Conservation (phyloP, 1,140 invertebrate species). For the Lutraria rhynchaena region DNA sequence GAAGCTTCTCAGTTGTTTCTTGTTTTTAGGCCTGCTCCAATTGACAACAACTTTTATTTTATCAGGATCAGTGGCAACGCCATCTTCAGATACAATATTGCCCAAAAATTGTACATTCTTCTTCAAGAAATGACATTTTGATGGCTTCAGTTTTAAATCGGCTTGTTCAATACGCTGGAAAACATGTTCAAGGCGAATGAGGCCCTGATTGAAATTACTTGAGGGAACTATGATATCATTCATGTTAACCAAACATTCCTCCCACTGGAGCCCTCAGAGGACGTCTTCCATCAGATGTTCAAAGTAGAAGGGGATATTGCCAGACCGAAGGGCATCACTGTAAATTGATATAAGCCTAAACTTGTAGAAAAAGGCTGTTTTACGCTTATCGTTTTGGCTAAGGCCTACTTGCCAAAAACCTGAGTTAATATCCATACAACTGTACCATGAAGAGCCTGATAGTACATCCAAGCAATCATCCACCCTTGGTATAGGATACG, state of each 20-base stretch:
- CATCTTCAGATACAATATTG: conserved; percentile 3
- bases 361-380: conserved; percentile 29
- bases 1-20: background rate
- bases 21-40: background rate
- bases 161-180: background rate
- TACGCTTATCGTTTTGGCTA: background rate
- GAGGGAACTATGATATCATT: conserved; percentile 7
- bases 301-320: conserved; percentile 30
- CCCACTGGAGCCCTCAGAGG: conserved; percentile 3
- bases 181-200: background rate
- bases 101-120: conserved; percentile 24
- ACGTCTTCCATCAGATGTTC: conserved; percentile 10
- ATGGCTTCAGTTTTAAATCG: conserved; percentile 2
- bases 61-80: background rate
- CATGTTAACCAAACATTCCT: conserved; percentile 1
- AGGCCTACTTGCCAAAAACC: conserved; percentile 8
- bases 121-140: conserved; percentile 26
- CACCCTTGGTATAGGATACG: conserved; percentile 62
- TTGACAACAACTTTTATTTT: background rate
- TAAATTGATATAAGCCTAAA: conserved; percentile 26
- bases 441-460: conserved; percentile 2
- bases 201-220: conserved; percentile 1
- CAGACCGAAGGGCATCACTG: conserved; percentile 41
- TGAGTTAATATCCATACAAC: background rate
- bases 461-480: conserved; percentile 59